A percentile compares a stretch with the other conserved stretches of the same genome.
Evolutionary conservation across 2,113 vertebrate genomes (phyloP).

Genomic region (Theristicus caerulescens): DNA sequence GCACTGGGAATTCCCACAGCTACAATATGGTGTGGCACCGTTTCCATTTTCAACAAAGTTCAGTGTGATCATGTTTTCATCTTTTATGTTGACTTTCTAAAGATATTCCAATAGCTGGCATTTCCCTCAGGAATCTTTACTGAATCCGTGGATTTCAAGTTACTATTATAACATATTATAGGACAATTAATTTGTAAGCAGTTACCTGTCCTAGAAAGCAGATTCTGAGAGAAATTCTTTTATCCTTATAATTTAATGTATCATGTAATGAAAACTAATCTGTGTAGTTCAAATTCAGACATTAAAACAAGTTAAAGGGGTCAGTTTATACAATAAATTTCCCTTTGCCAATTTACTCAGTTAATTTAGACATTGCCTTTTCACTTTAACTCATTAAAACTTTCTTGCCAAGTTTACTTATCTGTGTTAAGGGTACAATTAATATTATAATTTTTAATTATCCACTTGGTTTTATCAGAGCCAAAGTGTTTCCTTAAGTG

Average conservation of each 20-base stretch:
- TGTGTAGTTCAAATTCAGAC: constrained; percentile 44
- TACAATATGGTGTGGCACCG: background rate
- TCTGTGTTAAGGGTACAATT: constrained; percentile 60
- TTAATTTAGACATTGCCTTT: constrained; percentile 56
- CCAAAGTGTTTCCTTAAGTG: constrained; percentile 58
- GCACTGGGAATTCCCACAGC: background rate
- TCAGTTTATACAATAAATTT: constrained; percentile 60
- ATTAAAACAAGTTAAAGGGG: constrained; percentile 53
- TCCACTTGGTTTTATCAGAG: constrained; percentile 56
- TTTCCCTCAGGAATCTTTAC: constrained; percentile 3
- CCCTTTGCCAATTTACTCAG: constrained; percentile 53
- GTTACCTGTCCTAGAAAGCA: constrained; percentile 46
- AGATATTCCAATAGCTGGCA: background rate
- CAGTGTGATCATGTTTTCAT: background rate
- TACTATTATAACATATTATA: background rate
- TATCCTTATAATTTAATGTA: constrained; percentile 28
- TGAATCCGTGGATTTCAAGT: background rate
- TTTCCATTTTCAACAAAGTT: background rate
- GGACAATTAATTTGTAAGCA: constrained; percentile 32
- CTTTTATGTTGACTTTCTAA: background rate
- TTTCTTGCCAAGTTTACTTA: constrained; percentile 61
- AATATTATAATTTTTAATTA: constrained; percentile 67
- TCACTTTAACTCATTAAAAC: constrained; percentile 64
- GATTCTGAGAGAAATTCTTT: constrained; percentile 18
- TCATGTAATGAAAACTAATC: constrained; percentile 49